A percentile compares a stretch with the other conserved stretches of the same genome.
phyloP scores from a whole-genome alignment of 1,140 invertebrate species.

The Polypedilum vanderplanki region DNA sequence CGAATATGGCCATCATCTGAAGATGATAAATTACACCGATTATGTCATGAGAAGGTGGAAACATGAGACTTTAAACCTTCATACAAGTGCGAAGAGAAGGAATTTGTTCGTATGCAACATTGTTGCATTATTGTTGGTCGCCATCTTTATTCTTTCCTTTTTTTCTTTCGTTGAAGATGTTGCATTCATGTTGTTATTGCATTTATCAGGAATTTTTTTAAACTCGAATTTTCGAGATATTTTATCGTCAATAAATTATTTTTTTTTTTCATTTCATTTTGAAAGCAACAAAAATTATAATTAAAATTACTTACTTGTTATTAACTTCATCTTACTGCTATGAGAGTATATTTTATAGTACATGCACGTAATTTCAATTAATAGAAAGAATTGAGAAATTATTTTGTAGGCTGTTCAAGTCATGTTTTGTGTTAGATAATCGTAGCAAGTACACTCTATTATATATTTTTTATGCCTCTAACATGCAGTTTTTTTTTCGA shows the following conservation, averaged over 20 bases:
- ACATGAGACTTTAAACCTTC: not conserved
- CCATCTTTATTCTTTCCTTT: not conserved
- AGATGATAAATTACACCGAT: not conserved
- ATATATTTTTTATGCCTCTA: no score
- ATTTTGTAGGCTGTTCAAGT: conserved; percentile 11
- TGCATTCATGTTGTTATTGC: no score
- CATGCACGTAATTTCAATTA: conserved; percentile 13
- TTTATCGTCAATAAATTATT: no score
- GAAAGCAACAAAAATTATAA: no score
- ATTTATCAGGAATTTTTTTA: no score
- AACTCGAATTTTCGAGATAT: no score
- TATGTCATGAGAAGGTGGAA: not conserved
- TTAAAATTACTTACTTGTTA: no score
- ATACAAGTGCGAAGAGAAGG: not conserved
- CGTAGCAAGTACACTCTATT: not conserved
- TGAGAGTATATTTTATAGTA: not conserved
- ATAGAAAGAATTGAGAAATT: conserved; percentile 14
- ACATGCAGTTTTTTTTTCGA: not conserved
- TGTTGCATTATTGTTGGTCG: not conserved
- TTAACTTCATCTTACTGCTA: no score
- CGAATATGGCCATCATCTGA: not conserved
- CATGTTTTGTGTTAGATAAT: conserved; percentile 3
- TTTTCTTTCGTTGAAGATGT: no score
- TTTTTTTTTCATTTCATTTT: no score
- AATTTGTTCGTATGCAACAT: not conserved